Conservation (phyloP, 2,888 invertebrate genomes). For the Pomacea canaliculata region DNA sequence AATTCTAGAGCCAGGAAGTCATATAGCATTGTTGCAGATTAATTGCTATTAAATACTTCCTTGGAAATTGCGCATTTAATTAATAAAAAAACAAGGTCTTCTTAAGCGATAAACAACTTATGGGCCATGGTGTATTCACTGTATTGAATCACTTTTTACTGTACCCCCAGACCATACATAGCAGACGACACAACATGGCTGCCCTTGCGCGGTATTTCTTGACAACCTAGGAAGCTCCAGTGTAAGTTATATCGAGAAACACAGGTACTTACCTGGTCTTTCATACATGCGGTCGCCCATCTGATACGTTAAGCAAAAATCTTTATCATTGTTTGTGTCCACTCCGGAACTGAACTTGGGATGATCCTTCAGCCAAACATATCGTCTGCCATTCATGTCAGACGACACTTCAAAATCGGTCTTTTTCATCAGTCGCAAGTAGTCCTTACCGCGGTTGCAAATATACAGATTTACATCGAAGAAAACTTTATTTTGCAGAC, state of each 20-base stretch:
- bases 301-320: slow-evolving; percentile 33
- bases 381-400: slow-evolving; percentile 51
- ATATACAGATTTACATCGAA: slow-evolving; percentile 61
- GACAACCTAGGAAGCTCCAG: neutral
- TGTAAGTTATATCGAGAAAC: neutral
- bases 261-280: slow-evolving; percentile 48
- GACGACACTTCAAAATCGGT: slow-evolving; percentile 56
- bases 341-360: slow-evolving; percentile 53
- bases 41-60: no score
- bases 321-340: slow-evolving; percentile 42
- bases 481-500: slow-evolving; percentile 61
- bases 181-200: slow-evolving; percentile 10
- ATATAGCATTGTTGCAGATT: no score
- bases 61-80: no score
- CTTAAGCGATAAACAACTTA: no score
- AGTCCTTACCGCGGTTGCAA: slow-evolving; percentile 61
- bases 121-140: no score
- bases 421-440: slow-evolving; percentile 57
- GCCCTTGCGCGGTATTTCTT: neutral
- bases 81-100: no score
- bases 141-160: no score
- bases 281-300: slow-evolving; percentile 61
- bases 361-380: slow-evolving; percentile 57
- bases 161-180: neutral
- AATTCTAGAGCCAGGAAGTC: no score